Percentiles rank a stretch among this genome's conserved stretches.
These are phyloP conservation scores for Ormyrus pomaceus DNA, from an alignment of 2,888 invertebrate species.

Conservation along the genomic window DNA sequence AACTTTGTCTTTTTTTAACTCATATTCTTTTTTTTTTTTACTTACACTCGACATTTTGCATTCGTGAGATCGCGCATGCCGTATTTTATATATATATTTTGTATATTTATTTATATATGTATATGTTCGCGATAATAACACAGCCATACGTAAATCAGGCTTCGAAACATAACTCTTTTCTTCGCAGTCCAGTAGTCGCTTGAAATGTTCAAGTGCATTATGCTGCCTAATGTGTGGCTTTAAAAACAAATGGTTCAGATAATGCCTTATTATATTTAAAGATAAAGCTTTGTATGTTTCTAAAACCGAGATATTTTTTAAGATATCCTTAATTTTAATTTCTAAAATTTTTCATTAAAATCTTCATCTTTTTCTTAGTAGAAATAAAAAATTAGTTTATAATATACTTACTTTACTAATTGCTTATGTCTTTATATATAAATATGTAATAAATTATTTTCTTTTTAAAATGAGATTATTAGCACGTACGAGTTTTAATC, in stretches of 20 bases:
- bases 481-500: neutral
- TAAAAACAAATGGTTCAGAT: slow-evolving; percentile 7
- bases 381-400: neutral
- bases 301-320: neutral
- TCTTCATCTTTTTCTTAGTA: neutral
- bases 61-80: slow-evolving; percentile 47
- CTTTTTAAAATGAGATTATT: slow-evolving; percentile 8
- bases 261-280: slow-evolving; percentile 6
- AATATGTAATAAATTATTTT: slow-evolving; percentile 5
- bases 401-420: neutral
- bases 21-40: neutral
- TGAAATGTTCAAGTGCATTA: slow-evolving; percentile 23
- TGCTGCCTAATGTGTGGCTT: slow-evolving; percentile 3
- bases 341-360: slow-evolving; percentile 5
- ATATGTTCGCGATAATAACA: slow-evolving; percentile 57
- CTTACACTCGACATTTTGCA: slow-evolving; percentile 46
- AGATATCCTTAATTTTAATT: slow-evolving; percentile 1
- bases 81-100: slow-evolving; percentile 37
- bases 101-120: slow-evolving; percentile 42
- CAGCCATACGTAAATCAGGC: slow-evolving; percentile 58
- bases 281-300: slow-evolving; percentile 1
- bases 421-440: neutral
- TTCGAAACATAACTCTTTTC: slow-evolving; percentile 54
- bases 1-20: slow-evolving; percentile 29
- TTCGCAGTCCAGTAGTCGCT: slow-evolving; percentile 51